Evolutionary conservation across 2,888 invertebrate species (phyloP).

Genomic region (Brachyopa scutellaris): DNA sequence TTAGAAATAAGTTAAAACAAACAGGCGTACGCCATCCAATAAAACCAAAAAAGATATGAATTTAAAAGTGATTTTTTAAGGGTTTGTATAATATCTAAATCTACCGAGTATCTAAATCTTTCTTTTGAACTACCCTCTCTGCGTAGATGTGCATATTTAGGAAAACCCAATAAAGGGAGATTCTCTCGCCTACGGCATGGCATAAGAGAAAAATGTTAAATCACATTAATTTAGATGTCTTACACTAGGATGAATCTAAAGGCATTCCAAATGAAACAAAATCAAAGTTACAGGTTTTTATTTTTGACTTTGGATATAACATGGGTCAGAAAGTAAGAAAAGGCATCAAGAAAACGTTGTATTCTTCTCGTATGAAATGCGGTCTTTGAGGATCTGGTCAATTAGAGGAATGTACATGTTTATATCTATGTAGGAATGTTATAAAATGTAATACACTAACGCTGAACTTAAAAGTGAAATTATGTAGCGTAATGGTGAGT

Average conservation of each 20-base stretch:
- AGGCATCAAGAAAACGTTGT: background rate
- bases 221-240: background rate
- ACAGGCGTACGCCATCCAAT: constrained; percentile 11
- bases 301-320: background rate
- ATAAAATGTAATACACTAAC: too few species aligned
- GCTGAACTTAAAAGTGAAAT: too few species aligned
- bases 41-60: background rate
- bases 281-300: background rate
- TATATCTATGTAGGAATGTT: too few species aligned
- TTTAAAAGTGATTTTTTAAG: background rate
- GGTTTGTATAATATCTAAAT: background rate
- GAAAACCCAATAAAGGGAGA: background rate
- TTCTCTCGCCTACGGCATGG: background rate
- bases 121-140: background rate
- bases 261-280: background rate
- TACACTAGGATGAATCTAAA: background rate
- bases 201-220: constrained; percentile 6
- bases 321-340: background rate
- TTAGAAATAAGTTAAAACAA: constrained; percentile 21
- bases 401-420: background rate
- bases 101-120: too few species aligned
- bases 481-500: too few species aligned
- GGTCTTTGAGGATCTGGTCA: background rate
- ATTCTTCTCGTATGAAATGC: background rate
- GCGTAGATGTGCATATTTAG: background rate